Evolutionary conservation across 2,888 invertebrate genomes (phyloP).

Genomic region (Patella caerulea): DNA sequence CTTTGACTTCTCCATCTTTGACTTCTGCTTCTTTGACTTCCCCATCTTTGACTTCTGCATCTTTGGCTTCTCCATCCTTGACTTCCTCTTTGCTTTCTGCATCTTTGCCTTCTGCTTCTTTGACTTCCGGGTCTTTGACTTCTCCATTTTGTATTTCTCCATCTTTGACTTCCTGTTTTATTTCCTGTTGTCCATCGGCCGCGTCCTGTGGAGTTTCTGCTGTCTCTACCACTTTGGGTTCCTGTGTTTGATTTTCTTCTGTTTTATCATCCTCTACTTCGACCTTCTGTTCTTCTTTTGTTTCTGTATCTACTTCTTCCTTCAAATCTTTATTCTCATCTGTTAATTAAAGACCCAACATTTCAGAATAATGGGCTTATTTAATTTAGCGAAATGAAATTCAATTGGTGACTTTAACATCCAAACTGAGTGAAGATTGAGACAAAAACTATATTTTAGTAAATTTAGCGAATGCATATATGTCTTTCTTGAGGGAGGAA

Average conservation of each 20-base stretch:
- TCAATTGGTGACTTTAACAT: too few relatives aligned
- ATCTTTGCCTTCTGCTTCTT: slow-evolving; percentile 22
- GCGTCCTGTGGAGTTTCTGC: slow-evolving; percentile 11
- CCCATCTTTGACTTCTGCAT: background rate
- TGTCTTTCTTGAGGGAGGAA: too few relatives aligned
- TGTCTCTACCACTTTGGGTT: slow-evolving; percentile 20
- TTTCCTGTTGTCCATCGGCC: background rate
- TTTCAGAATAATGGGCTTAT: too few relatives aligned
- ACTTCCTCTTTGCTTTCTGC: slow-evolving; percentile 26
- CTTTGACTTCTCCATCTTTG: slow-evolving; percentile 3
- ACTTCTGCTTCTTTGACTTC: background rate
- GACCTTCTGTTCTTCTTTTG: background rate
- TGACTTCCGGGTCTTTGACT: slow-evolving; percentile 20
- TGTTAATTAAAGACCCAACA: background rate
- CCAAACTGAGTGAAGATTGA: too few relatives aligned
- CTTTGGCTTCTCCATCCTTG: background rate
- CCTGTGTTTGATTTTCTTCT: slow-evolving; percentile 29
- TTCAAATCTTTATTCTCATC: slow-evolving; percentile 4
- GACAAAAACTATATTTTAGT: too few relatives aligned
- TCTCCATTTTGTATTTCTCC: slow-evolving; percentile 20
- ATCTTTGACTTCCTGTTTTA: background rate
- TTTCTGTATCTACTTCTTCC: background rate
- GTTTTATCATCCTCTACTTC: slow-evolving; percentile 24
- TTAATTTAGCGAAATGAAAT: too few relatives aligned
- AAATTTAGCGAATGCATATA: too few relatives aligned